Conservation (phyloP, 2,797 vertebrate genomes). For the Neosilurus hyrtlii region DNA sequence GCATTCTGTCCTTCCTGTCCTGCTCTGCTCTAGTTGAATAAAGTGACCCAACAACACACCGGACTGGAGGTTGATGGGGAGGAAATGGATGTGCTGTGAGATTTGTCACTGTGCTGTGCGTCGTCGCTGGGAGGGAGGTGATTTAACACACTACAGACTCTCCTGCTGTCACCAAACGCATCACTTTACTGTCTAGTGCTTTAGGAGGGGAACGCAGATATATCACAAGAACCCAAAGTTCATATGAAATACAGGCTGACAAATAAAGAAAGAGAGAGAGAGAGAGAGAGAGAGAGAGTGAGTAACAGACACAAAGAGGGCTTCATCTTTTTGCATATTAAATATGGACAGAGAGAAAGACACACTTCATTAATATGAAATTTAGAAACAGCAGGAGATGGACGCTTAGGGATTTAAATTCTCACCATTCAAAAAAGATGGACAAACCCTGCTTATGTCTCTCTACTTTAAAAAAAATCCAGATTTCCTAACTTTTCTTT, state of each 20-base stretch:
- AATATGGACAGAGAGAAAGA: background rate
- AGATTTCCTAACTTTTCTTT: background rate
- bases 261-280: background rate
- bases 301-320: background rate
- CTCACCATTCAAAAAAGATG: background rate
- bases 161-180: slow-evolving; percentile 6
- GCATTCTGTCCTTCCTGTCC: slow-evolving; percentile 16
- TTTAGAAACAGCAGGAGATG: background rate
- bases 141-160: slow-evolving; percentile 26
- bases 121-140: slow-evolving; percentile 10
- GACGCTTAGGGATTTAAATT: background rate
- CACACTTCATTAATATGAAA: background rate
- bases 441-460: background rate
- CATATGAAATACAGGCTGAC: background rate
- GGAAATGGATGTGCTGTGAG: slow-evolving; percentile 30
- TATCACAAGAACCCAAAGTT: slow-evolving; percentile 19
- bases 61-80: slow-evolving; percentile 16
- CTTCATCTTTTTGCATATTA: background rate
- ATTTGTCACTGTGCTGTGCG: slow-evolving; percentile 18
- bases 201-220: background rate
- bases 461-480: background rate
- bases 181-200: slow-evolving; percentile 7
- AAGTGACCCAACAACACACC: slow-evolving; percentile 20
- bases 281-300: background rate
- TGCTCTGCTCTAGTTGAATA: slow-evolving; percentile 22